A percentile compares a stretch with the other conserved stretches of the same genome.
phyloP scores from a whole-genome alignment of 2,113 vertebrate genomes.

The Malaclemys terrapin region DNA sequence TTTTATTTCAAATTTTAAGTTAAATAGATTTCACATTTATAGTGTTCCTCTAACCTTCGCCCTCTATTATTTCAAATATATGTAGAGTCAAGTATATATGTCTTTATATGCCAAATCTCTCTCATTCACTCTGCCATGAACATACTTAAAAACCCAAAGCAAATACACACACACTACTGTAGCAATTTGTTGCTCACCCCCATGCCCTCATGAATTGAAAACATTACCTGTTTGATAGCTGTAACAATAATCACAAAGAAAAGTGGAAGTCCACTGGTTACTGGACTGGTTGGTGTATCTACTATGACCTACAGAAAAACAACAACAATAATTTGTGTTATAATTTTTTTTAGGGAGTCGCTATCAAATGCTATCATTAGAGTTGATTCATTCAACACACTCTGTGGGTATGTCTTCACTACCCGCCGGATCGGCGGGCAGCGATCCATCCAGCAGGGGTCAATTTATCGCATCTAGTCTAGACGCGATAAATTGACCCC shows the following conservation, averaged over 20 bases:
- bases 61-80: accelerated
- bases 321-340: neutral
- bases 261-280: conserved; percentile 97
- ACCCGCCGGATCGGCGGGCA: too few relatives aligned
- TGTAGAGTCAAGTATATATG: neutral
- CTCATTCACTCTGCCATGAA: neutral
- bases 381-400: neutral
- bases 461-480: too few relatives aligned
- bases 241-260: conserved; percentile 99
- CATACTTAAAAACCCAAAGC: neutral
- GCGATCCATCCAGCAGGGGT: too few relatives aligned
- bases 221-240: conserved; percentile 94
- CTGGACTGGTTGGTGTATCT: conserved; percentile 97
- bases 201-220: accelerated
- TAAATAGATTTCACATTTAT: neutral
- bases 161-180: neutral
- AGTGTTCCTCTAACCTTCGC: neutral
- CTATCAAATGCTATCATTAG: neutral
- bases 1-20: accelerated
- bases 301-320: conserved; percentile 90
- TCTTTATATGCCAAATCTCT: accelerated
- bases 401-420: neutral
- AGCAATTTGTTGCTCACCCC: neutral
- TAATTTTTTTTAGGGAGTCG: neutral
- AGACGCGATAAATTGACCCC: too few relatives aligned